Evolutionary conservation across 2,888 invertebrate species (phyloP), one percentile per base, ranked within the genome.

Genomic region (Lathronympha strigana): DNA sequence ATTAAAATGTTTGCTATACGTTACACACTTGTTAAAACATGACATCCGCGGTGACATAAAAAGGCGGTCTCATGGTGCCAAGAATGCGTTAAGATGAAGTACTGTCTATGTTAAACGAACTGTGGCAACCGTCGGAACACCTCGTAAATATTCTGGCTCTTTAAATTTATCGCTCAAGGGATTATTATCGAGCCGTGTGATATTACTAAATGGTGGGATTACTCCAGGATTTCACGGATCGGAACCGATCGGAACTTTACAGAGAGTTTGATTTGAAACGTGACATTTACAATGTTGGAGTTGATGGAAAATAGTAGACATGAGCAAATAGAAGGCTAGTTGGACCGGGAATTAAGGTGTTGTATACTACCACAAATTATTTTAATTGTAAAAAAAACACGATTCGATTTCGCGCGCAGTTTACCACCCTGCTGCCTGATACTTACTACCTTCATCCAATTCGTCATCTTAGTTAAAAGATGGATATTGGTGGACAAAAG

Each of bases 211-310:
- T 43, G 57, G 28, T 45, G 31, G 45, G 45, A 57, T 57, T 57
- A 57, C 31, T n/a, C n/a, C 17, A 43, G 45, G 31, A 45, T 57
- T 57, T 45, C 19, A 21, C 43, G 31, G 28, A 57, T 57, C 19
- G 57, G 40, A 55, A 28, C 31, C 31, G 43, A 57, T 57, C 45
- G 31, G 9, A 45, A 57, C 43, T 45, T 45, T 19, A 28, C 9
- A 28, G 31, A 45, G 31, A 57, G 57, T 57, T 57, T 57, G 57
- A 57, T 57, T 57, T 57, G 57, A 57, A 57, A 57, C 43, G 57
- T 57, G 43, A 57, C 43, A 19, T 43, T 57, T 43, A 43, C 28
- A 28, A 9, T 55, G 40, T 57, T 31, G 13, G 31, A 11, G 6
- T 1, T 9, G 28, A 40, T 19, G 19, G 19, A 36, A 53, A 23